Conservation (phyloP, 2,888 invertebrate species). For the Acronicta aceris region DNA sequence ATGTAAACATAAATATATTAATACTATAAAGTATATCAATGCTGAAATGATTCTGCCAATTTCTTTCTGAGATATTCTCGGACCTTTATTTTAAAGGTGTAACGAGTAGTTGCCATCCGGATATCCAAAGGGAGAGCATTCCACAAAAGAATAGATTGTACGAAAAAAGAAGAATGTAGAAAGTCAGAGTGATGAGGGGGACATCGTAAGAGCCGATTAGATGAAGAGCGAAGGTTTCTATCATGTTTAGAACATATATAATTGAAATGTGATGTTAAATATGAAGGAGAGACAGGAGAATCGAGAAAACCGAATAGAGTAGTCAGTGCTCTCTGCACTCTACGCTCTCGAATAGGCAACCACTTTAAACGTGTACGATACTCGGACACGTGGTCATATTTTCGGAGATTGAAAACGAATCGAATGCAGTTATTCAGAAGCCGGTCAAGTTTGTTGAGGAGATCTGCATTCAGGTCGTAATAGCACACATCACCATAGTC, state of each 20-base stretch:
- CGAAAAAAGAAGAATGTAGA: too few relatives aligned
- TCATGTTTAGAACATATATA: not conserved
- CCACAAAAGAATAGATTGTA: not conserved
- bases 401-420: not conserved
- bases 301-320: not conserved
- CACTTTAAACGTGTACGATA: too few relatives aligned
- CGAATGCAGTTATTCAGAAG: conserved; percentile 2
- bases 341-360: too few relatives aligned
- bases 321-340: too few relatives aligned
- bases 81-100: not conserved
- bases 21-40: too few relatives aligned
- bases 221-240: not conserved
- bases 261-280: not conserved
- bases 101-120: not conserved
- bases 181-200: too few relatives aligned
- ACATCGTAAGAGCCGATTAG: not conserved
- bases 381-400: too few relatives aligned
- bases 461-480: not conserved
- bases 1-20: too few relatives aligned
- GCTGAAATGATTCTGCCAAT: too few relatives aligned
- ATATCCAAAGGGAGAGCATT: not conserved
- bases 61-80: too few relatives aligned
- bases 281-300: not conserved
- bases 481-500: not conserved
- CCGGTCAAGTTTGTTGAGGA: not conserved